Base-by-base conservation (phyloP, 1,140 invertebrate genomes). In the Heliconius himera region DNA sequence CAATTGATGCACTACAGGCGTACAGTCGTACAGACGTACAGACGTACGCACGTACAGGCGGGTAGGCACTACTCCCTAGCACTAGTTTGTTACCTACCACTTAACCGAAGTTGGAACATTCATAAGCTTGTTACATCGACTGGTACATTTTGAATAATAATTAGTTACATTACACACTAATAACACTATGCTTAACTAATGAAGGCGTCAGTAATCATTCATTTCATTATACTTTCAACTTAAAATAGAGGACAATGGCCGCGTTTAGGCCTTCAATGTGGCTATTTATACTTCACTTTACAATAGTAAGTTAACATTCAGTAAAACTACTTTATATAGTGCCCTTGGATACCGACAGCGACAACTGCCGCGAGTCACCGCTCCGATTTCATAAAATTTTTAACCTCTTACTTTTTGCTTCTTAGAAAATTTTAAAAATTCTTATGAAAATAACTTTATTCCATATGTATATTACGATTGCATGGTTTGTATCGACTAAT, bases 81-180 rank as follows among this genome's bases (percentile, higher is more conserved):
- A 29, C 82, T 87, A 87, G 79, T 66, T 82, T 81, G 80, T 81
- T 56, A 76, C 77, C 84, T 88, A 87, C 16, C 60, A 66, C 74
- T 89, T 86, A 89, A 87, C 49, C 49, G 18, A 51, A 18, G 18
- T 18, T 88, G 84, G 85, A 89, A 90, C 82, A 87, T 89, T 90
- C 86, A 89, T 89, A 89, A 89, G 88, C 87, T 90, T 90, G 83
- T 81, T 81, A 81, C 74, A 74, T 77, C 78, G 60, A 66, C 22
- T 66, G 60, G 60, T 66, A 66, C 56, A 66, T 13, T 66, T 26
- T 66, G 22, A 26, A 66, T 16, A 13, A 66, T 66, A 16, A 16
- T 66, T 13, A 66, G n/a, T 13, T 66, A 26, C 60, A 66, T 66
- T 26, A 66, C 22, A 66, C 60, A 29, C 22, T 66, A 66, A 66